Evolutionary conservation across 2,888 invertebrate species (phyloP), one percentile per base, ranked within the genome.

Genomic region (Neoascia interrupta): DNA sequence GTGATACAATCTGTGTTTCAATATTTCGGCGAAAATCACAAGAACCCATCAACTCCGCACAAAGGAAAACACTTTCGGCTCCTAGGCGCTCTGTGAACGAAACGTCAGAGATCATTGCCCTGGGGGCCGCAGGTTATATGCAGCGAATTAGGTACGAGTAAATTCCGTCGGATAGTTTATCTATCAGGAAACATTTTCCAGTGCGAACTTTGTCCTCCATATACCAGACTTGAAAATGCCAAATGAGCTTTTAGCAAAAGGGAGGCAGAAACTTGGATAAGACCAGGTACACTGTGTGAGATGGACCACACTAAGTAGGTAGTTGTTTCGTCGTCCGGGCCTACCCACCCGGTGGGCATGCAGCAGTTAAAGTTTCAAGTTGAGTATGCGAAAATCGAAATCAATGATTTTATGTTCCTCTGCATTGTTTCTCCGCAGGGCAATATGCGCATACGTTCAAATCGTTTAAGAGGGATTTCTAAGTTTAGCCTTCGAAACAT

Each of bases 171-270:
- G 69, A 63, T 75, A 69, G 69, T 69, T 75, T 63, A 63, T 75
- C 69, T 69, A 56, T 61, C 61, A 69, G 75, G 69, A 69, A 75
- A 51, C 51, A 75, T 69, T 69, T 75, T 51, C 49, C 69, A 47
- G 54, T 51, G 8, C 61, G 69, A 75, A 75, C 75, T 75, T 75
- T 75, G 75, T 28, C 74, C 68, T 49, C 51, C 31, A 43, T 36
- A 15, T 39, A 18, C 1, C n/a, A n/a, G 56, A 61, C 28, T 49
- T 39, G 47, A 34, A 75, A 75, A 75, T 75, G 69, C 75, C 75
- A 75, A 75, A 63, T 69, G 51, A 49, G 63, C n/a, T n/a, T 69
- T 74, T 74, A 61, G 74, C 68, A 49, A 28, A 31, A 26, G 10
- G 19, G 21, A 34, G 26, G 56, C 21, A 56, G 28, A 18, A 19